phyloP scores from a whole-genome alignment of 2,888 invertebrate genomes.

The Abscondita cerata region DNA sequence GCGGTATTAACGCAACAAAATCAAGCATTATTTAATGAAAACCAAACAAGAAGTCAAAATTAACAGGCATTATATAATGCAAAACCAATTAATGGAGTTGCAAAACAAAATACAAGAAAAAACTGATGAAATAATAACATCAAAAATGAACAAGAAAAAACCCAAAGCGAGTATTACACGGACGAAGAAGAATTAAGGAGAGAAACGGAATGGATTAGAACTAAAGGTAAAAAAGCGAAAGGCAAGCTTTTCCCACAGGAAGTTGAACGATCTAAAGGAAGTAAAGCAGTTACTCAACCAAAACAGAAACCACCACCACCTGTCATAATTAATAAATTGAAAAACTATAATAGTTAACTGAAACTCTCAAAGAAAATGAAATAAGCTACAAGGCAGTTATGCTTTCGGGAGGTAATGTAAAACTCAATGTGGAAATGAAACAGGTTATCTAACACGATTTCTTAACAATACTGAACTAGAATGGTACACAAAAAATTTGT shows the following conservation, averaged over 20 bases:
- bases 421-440: slow-evolving; percentile 9
- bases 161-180: slow-evolving; percentile 15
- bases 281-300: slow-evolving; percentile 1
- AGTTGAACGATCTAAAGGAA: slow-evolving; percentile 2
- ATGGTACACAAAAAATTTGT: slow-evolving; percentile 16
- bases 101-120: neutral
- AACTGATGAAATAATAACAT: neutral
- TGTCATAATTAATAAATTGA: slow-evolving; percentile 3
- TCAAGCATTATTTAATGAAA: neutral
- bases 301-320: slow-evolving; percentile 7
- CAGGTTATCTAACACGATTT: slow-evolving; percentile 14
- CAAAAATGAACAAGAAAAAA: slow-evolving; percentile 13
- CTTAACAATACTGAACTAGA: slow-evolving; percentile 12
- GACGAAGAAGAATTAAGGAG: slow-evolving; percentile 19
- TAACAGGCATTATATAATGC: neutral
- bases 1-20: neutral
- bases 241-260: slow-evolving; percentile 10
- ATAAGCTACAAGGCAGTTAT: neutral
- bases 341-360: neutral
- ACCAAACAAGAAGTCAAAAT: neutral
- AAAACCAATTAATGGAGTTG: neutral
- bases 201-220: slow-evolving; percentile 20
- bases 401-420: no score
- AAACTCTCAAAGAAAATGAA: neutral
- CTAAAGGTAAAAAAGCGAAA: slow-evolving; percentile 15